phyloP scores from a whole-genome alignment of 2,113 vertebrate genomes.

The Paramormyrops kingsleyae region DNA sequence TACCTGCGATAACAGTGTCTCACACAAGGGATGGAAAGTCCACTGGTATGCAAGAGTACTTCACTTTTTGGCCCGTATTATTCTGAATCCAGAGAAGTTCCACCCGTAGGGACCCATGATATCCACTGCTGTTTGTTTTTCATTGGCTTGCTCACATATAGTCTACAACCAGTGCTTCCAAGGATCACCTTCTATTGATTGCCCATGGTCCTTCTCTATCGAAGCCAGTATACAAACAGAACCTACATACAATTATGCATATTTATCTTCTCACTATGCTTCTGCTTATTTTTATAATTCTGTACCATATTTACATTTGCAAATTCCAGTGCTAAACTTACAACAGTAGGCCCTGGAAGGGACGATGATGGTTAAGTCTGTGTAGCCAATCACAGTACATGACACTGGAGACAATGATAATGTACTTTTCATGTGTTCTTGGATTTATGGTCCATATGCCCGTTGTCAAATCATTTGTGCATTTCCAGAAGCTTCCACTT shows the following conservation, averaged over 20 bases:
- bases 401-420: not conserved
- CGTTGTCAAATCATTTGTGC: not conserved
- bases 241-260: not conserved
- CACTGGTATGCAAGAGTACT: slow-evolving; percentile 92
- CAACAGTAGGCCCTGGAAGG: not conserved
- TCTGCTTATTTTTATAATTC: not conserved
- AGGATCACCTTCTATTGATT: not conserved
- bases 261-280: slow-evolving; percentile 3
- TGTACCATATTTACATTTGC: slow-evolving; percentile 1
- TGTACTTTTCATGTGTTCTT: not conserved
- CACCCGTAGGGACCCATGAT: slow-evolving; percentile 38
- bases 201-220: slow-evolving; percentile 8
- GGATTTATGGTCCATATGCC: not conserved
- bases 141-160: not conserved
- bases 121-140: too few relatives aligned
- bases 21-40: slow-evolving; percentile 52
- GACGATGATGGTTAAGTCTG: not conserved
- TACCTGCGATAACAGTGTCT: slow-evolving; percentile 13
- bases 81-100: slow-evolving; percentile 65
- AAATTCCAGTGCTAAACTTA: not conserved
- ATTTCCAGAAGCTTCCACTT: slow-evolving; percentile 4
- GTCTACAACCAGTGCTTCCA: not conserved
- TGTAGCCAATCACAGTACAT: not conserved
- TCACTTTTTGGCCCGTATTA: slow-evolving; percentile 66
- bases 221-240: slow-evolving; percentile 16